These are phyloP conservation scores for Drosophila lutescens DNA, from an alignment of 2,888 invertebrate species.

Conservation along the genomic window DNA sequence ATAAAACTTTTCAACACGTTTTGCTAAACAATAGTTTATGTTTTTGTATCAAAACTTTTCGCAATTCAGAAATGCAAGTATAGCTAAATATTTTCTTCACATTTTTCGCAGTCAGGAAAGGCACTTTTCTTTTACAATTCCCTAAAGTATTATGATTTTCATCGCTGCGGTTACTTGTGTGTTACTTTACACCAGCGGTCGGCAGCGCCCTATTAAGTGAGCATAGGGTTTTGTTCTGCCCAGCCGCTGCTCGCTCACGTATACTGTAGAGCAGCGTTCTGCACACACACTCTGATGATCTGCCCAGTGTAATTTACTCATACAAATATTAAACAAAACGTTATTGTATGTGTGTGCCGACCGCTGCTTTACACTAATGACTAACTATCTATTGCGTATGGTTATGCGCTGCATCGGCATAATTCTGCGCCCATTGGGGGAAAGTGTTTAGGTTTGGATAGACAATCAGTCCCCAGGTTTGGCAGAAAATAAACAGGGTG, in stretches of 20 bases:
- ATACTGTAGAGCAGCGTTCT: too few relatives aligned
- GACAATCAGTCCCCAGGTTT: constrained; percentile 90
- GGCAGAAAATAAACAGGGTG: constrained; percentile 89
- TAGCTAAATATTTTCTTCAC: constrained; percentile 16
- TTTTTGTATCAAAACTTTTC: constrained; percentile 14
- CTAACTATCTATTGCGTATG: constrained; percentile 52
- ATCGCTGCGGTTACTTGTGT: constrained; percentile 17
- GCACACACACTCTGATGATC: too few relatives aligned
- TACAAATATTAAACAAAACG: too few relatives aligned
- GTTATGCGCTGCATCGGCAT: constrained; percentile 28
- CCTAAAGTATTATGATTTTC: constrained; percentile 28
- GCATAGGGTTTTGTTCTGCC: too few relatives aligned
- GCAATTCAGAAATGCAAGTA: constrained; percentile 28
- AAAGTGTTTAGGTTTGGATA: constrained; percentile 87
- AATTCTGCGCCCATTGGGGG: constrained; percentile 87
- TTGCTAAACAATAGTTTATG: constrained; percentile 36
- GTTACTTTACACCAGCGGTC: constrained; percentile 44
- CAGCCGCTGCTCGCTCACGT: too few relatives aligned
- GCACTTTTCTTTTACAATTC: constrained; percentile 64
- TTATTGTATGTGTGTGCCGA: too few relatives aligned
- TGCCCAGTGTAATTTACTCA: too few relatives aligned
- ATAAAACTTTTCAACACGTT: constrained; percentile 18
- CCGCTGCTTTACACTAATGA: constrained; percentile 50
- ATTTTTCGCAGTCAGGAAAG: constrained; percentile 50
- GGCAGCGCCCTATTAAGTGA: too few relatives aligned